Evolutionary conservation across 1,140 invertebrate genomes (phyloP).

Genomic region (Adoxophyes honmai): DNA sequence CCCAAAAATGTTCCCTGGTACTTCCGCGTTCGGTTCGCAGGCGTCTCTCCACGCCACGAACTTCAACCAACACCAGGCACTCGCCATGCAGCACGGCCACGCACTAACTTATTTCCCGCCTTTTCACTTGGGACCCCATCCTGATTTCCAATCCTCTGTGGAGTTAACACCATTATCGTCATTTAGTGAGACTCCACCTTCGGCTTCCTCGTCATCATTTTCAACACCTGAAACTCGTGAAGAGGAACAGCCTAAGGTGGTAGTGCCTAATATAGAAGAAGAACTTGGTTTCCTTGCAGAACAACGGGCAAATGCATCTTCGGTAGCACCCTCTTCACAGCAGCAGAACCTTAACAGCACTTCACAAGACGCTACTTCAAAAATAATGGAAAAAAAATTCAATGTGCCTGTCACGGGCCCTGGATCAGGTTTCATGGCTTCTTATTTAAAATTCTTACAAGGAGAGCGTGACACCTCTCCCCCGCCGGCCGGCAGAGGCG

Average conservation of each 20-base stretch:
- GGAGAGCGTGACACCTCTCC: slow-evolving; percentile 88
- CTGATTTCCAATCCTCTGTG: slow-evolving; percentile 81
- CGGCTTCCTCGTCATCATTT: slow-evolving; percentile 75
- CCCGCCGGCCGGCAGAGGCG: slow-evolving; percentile 81
- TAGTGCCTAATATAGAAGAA: slow-evolving; percentile 91
- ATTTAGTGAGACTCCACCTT: slow-evolving; percentile 78
- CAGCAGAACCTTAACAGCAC: slow-evolving; percentile 70
- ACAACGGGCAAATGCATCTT: slow-evolving; percentile 76
- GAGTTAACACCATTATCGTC: slow-evolving; percentile 81
- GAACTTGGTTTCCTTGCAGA: slow-evolving; percentile 87
- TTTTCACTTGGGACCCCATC: slow-evolving; percentile 82
- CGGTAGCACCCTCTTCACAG: slow-evolving; percentile 76
- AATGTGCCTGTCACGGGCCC: slow-evolving; percentile 79
- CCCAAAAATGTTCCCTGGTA: slow-evolving; percentile 81
- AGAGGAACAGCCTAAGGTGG: slow-evolving; percentile 87
- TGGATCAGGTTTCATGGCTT: slow-evolving; percentile 88
- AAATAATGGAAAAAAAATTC: slow-evolving; percentile 77
- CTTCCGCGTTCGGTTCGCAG: slow-evolving; percentile 77
- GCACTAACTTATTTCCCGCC: slow-evolving; percentile 83
- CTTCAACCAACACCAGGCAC: slow-evolving; percentile 81
- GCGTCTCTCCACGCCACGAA: slow-evolving; percentile 77
- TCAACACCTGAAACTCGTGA: slow-evolving; percentile 77
- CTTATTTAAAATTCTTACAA: slow-evolving; percentile 90
- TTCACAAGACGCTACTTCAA: slow-evolving; percentile 70
- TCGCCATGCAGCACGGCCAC: slow-evolving; percentile 80